Base-by-base conservation (phyloP, 2,888 invertebrate species). In the Pandemis cinnamomeana region DNA sequence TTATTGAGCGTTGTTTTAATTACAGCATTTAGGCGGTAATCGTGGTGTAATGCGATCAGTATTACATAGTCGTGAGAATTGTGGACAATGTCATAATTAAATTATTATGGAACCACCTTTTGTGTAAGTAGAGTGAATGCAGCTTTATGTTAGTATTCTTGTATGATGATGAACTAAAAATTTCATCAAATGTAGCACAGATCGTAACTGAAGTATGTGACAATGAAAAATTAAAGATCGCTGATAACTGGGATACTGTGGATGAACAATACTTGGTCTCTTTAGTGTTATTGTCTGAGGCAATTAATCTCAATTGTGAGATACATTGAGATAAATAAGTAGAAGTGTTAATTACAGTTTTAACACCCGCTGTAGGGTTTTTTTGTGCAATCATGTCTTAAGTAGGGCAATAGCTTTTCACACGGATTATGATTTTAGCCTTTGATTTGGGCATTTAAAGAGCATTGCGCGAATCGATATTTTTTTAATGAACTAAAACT, bases 71-170 rank as follows among this genome's bases (percentile, higher is more conserved):
- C 71, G 76, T 79, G 79, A 61, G 78, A 78, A 75, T 62, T 51
- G 70, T 67, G 74, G 74, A 77, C 77, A 77, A 78, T 72, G 63
- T 71, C 51, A 72, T 79, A 78, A 78, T 79, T 79, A 78, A 76
- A 70, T 67, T 55, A 69, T 78, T 75, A 75, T 79, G 71, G 75
- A 75, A 77, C 71, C 63, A 20, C 58, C 60, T 36, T 75, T 78
- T 79, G 79, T 79, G 62, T 74, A 11, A 36, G 62, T 46, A 15
- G n/a, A 66, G 71, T 58, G 70, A 71, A 76, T 67, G 68, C 69
- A 60, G 61, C 61, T 73, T 60, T 71, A 61, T 66, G 58, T 69
- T 74, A 63, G 67, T 46, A 44, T 70, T 63, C 27, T 69, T 62
- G 10, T 77, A 77, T 75, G 75, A 13, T 58, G 78, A 75, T 77